Percentiles rank a stretch among this genome's conserved stretches.
Evolutionary conservation across 2,113 vertebrate genomes (phyloP).

Genomic region (Hydrolagus affinis): DNA sequence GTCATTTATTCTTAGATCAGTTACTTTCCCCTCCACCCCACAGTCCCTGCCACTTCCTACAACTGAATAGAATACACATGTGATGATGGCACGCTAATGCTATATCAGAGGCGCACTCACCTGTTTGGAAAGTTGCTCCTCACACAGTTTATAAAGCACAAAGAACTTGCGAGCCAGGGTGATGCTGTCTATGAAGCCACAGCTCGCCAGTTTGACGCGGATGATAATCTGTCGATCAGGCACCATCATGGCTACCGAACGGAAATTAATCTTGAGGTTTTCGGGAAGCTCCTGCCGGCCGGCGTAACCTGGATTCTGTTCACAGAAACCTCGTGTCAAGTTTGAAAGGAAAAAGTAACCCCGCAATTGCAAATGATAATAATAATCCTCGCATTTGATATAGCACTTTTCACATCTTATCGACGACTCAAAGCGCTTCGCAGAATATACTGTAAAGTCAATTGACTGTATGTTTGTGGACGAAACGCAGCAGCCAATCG

Average conservation of each 20-base stretch:
- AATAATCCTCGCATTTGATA: no score
- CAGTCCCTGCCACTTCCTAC: no score
- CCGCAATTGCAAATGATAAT: no score
- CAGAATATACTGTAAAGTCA: no score
- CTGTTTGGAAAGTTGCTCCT: conserved; percentile 95
- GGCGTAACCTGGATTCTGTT: conserved; percentile 88
- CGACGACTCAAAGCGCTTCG: no score
- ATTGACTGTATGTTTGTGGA: no score
- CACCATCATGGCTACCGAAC: conserved; percentile 95
- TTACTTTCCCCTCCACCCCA: no score
- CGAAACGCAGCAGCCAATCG: no score
- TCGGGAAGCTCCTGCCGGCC: conserved; percentile 91
- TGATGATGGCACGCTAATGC: no score
- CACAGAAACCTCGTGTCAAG: neutral
- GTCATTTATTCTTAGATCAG: no score
- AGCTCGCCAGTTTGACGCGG: conserved; percentile 88
- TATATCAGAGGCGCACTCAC: conserved; percentile 47
- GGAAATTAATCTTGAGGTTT: conserved; percentile 94
- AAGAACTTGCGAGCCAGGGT: conserved; percentile 88
- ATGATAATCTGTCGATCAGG: conserved; percentile 95
- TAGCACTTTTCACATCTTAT: no score
- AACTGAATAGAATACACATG: no score
- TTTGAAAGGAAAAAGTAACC: neutral
- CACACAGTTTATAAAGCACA: conserved; percentile 86
- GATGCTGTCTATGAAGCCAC: conserved; percentile 82